Base-by-base conservation (phyloP, 2,888 invertebrate species). In the Calameuta idolon region DNA sequence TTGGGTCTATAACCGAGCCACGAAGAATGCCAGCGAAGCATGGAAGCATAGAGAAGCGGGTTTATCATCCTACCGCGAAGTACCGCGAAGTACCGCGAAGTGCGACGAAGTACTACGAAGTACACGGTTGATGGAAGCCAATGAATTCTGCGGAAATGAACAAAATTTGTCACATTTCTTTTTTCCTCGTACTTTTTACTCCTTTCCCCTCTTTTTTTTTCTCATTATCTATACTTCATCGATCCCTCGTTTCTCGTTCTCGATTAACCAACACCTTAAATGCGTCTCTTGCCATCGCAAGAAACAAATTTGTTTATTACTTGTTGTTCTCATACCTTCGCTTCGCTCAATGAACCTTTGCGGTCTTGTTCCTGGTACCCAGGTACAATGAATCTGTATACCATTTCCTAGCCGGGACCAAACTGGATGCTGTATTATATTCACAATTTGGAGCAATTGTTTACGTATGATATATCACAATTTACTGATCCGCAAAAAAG, bases 1-100 rank as follows among this genome's bases (percentile, higher is more conserved):
- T 79, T 80, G 79, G 82, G 82, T 86, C 86, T 87, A 86, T 85
- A 87, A 87, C 83, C 86, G 85, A 82, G 83, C 81, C 78, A 75
- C 79, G 81, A 78, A 31, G 86, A 85, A 86, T 83, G 81, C 82
- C 86, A 81, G 80, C 82, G 79, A 75, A 86, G 79, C 86, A 81
- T 80, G 79, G 78, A 81, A 73, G 77, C 82, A 71, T 80, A 78
- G 81, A 78, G 81, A 83, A 79, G 76, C 79, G 81, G 83, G 82
- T 82, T 55, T 84, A 87, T 87, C 79, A 78, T 76, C 76, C 74
- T 23, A 33, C 35, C 78, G 77, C 83, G 79, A 78, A 76, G 76
- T 78, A 74, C 31, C 31, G 31, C 31, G 31, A 31, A 31, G 31
- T 31, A 31, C 37, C 71, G 79, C 77, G 84, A 83, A 83, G 79